phyloP scores from a whole-genome alignment of 1,140 invertebrate species.

The Brachionus koreanus region DNA sequence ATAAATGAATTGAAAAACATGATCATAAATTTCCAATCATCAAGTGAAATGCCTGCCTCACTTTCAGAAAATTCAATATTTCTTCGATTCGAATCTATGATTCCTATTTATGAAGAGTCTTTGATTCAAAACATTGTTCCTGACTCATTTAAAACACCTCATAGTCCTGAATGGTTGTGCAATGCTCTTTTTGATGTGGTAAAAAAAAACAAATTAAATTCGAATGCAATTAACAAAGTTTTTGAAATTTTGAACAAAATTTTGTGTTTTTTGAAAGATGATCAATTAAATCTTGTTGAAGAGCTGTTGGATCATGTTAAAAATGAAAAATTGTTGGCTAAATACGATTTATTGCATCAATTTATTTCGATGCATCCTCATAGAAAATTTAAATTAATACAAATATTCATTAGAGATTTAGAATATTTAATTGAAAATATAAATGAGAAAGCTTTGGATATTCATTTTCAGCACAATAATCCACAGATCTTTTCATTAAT shows the following conservation, averaged over 20 bases:
- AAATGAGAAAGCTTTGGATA: not conserved
- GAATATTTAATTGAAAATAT: not conserved
- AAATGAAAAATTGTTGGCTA: not conserved
- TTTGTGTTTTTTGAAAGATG: not conserved
- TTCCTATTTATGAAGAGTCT: not conserved
- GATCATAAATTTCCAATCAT: not conserved
- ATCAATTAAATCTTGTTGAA: not conserved
- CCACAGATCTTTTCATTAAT: not conserved
- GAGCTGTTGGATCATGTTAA: not conserved
- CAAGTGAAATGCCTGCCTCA: not conserved
- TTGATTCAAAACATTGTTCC: not conserved
- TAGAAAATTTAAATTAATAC: not conserved
- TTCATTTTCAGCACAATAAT: not conserved
- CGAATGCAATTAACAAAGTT: not conserved
- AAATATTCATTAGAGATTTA: not conserved
- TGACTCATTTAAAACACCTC: not conserved
- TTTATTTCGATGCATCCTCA: not conserved
- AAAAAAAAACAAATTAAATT: not conserved
- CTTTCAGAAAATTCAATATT: not conserved
- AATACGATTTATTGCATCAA: not conserved
- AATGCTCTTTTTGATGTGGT: not conserved
- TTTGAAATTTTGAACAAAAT: not conserved
- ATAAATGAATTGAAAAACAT: not conserved
- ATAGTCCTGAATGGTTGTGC: not conserved
- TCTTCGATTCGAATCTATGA: not conserved